Evolutionary conservation across 2,888 invertebrate species (phyloP), one percentile per base, ranked within the genome.

Genomic region (Harmothoe impar): DNA sequence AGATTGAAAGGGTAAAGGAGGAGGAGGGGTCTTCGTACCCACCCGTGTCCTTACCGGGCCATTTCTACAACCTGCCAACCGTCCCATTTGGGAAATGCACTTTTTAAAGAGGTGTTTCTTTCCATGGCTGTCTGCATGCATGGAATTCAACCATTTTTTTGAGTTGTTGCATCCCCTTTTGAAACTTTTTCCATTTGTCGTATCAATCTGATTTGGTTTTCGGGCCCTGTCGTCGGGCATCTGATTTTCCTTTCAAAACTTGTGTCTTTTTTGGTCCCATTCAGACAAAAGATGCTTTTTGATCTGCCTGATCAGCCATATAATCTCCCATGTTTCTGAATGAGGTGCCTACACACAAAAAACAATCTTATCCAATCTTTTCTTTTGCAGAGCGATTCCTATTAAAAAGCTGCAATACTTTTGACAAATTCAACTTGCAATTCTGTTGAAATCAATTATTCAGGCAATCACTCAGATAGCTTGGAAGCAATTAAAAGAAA

Each of bases 151-250:
- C 43, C 43, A 43, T 43, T 43, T 43, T 43, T 43, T 43, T 7
- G 43, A 43, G 43, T 43, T 43, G 43, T 43, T 43, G 43, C 3
- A 62, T 62, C 62, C 3, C 31, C 3, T 77, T 77, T 25, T 77
- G 25, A 77, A n/a, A 29, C 31, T 31, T 77, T 77, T 35, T 81
- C 35, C 31, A 29, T 15, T 72, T 72, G 25, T n/a, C 20, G 81
- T 43, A 43, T 81, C 81, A 81, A 33, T 33, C 81, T 81, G 81
- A 81, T 81, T 81, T 81, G 25, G 81, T 33, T 81, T 81, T n/a
- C 81, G 3, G 81, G 81, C 33, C 81, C 33, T 43, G 81, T 81
- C 81, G 15, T 23, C 5, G 31, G 0, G 10, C 81, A 33, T 81
- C 43, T 81, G 81, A 81, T 81, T 81, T 31, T 25, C 81, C 31